Evolutionary conservation across 2,113 vertebrate genomes (phyloP).

Genomic region (Laticauda laticaudata): DNA sequence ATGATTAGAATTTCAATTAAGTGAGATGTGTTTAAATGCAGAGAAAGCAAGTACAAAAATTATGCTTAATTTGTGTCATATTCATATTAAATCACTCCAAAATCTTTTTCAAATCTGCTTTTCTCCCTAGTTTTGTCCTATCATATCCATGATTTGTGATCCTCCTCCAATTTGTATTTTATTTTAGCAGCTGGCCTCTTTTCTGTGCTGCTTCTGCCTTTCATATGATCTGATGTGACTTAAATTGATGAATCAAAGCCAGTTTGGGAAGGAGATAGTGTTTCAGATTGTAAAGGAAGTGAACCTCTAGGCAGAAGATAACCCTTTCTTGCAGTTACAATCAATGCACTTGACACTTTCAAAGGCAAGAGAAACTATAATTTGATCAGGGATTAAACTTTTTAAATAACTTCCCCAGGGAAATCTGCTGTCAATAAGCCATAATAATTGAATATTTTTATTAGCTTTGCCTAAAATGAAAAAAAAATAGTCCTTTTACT

Average conservation of each 20-base stretch:
- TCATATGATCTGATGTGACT: conserved; percentile 70
- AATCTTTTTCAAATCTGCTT: conserved; percentile 82
- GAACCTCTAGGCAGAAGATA: conserved; percentile 80
- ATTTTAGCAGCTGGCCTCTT: conserved; percentile 67
- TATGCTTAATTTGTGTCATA: conserved; percentile 88
- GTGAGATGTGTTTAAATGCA: conserved; percentile 81
- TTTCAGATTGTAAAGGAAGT: conserved; percentile 73
- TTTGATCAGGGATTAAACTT: conserved; percentile 90
- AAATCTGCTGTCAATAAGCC: conserved; percentile 87
- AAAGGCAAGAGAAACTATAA: conserved; percentile 80
- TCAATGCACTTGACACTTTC: conserved; percentile 88
- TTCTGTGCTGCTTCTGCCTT: conserved; percentile 67
- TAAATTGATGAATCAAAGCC: conserved; percentile 72
- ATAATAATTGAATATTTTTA: conserved; percentile 82
- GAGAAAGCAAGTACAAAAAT: conserved; percentile 81
- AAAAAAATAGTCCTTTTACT: conserved; percentile 57
- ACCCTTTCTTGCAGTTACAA: conserved; percentile 85
- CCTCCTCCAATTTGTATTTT: conserved; percentile 59
- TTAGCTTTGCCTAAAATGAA: conserved; percentile 58
- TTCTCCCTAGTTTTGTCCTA: conserved; percentile 71
- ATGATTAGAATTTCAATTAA: conserved; percentile 87
- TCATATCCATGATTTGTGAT: conserved; percentile 59
- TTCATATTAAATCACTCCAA: conserved; percentile 77
- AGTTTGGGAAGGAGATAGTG: conserved; percentile 62
- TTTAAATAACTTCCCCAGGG: conserved; percentile 86